Evolutionary conservation across 2,888 invertebrate species (phyloP).

Genomic region (Dexiosoma caninum): DNA sequence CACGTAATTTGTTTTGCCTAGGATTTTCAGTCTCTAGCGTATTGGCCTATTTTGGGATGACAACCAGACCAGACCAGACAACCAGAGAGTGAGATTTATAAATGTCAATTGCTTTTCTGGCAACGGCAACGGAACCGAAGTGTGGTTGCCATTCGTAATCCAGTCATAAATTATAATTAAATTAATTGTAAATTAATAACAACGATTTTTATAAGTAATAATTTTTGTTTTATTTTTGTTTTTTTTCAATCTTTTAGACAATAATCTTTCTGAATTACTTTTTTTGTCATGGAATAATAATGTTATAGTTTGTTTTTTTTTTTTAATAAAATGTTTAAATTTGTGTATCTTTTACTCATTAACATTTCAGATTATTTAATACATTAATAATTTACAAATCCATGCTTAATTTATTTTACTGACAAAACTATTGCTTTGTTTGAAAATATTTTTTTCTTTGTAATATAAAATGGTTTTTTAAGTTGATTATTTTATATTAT

Average conservation of each 20-base stretch:
- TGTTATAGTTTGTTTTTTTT: conserved; percentile 12
- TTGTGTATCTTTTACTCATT: conserved; percentile 8
- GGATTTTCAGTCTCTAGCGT: no score
- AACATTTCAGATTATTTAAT: conserved; percentile 34
- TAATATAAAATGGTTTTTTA: conserved; percentile 26
- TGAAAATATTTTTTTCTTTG: conserved; percentile 15
- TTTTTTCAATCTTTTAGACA: conserved; percentile 46
- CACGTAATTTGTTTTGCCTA: no score
- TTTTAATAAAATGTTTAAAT: conserved; percentile 47
- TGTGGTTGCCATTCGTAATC: no score
- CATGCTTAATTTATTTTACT: conserved; percentile 31
- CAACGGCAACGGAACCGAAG: no score
- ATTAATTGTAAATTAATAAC: neutral
- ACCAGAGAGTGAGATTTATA: no score
- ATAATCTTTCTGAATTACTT: conserved; percentile 50
- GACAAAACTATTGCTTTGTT: conserved; percentile 19
- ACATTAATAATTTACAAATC: conserved; percentile 47
- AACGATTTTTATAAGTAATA: neutral
- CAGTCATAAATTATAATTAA: no score
- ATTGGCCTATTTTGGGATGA: no score
- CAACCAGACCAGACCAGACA: no score
- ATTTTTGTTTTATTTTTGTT: conserved; percentile 23
- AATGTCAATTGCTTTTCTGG: no score
- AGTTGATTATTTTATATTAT: conserved; percentile 28
- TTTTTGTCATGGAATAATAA: conserved; percentile 14